phyloP scores from a whole-genome alignment of 1,140 invertebrate species.

The Danaus plexippus region DNA sequence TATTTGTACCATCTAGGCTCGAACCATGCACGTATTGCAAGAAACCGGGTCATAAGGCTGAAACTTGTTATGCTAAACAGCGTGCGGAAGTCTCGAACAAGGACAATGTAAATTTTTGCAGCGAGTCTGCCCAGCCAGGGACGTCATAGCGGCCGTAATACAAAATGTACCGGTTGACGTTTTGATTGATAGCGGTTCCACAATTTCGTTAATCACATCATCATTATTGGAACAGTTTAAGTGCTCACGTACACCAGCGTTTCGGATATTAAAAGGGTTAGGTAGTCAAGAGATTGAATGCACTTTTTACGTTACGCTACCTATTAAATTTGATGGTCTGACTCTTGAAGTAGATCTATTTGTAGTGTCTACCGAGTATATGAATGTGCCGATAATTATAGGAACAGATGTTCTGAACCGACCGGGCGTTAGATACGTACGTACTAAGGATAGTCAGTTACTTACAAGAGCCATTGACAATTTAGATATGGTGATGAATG shows the following conservation, averaged over 20 bases:
- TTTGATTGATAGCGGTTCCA: slow-evolving; percentile 25
- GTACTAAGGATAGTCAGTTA: no score
- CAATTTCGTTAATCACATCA: slow-evolving; percentile 22
- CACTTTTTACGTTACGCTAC: slow-evolving; percentile 11
- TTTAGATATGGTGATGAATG: slow-evolving; percentile 3
- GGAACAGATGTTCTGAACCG: slow-evolving; percentile 26
- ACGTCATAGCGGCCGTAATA: slow-evolving; percentile 21
- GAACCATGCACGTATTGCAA: slow-evolving; percentile 17
- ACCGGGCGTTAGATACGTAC: slow-evolving; percentile 15
- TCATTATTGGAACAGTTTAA: slow-evolving; percentile 18
- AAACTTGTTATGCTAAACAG: slow-evolving; percentile 20
- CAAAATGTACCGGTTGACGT: slow-evolving; percentile 22
- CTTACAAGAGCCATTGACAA: background rate
- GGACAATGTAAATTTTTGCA: slow-evolving; percentile 20
- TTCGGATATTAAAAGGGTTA: slow-evolving; percentile 21
- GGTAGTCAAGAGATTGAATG: slow-evolving; percentile 19
- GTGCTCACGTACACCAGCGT: slow-evolving; percentile 8
- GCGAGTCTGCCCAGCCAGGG: background rate
- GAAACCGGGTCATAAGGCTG: slow-evolving; percentile 14
- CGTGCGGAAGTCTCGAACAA: slow-evolving; percentile 8
- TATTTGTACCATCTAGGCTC: slow-evolving; percentile 2
- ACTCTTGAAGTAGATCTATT: slow-evolving; percentile 19
- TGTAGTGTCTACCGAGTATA: slow-evolving; percentile 9
- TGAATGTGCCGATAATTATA: slow-evolving; percentile 19
- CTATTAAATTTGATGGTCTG: slow-evolving; percentile 15